A percentile compares a stretch with the other conserved stretches of the same genome.
Conservation (phyloP, 1,140 invertebrate genomes). For the Sitophilus oryzae region DNA sequence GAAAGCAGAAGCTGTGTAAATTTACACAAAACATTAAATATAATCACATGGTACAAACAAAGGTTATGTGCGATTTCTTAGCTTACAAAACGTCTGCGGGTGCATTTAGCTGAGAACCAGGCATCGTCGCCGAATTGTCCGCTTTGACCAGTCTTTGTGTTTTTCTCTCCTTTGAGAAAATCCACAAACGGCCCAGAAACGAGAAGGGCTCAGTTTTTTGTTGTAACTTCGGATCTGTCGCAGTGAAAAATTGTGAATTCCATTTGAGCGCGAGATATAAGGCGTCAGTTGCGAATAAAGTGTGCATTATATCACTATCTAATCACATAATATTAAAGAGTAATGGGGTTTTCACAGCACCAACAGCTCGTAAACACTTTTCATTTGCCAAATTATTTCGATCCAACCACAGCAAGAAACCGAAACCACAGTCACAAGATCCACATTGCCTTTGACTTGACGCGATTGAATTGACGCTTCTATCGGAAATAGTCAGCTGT, state of each 20-base stretch:
- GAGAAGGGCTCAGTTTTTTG: slow-evolving; percentile 66
- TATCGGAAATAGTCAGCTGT: neutral
- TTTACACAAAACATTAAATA: too few species aligned
- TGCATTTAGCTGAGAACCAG: slow-evolving; percentile 86
- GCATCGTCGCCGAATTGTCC: slow-evolving; percentile 95
- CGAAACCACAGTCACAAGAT: slow-evolving; percentile 22
- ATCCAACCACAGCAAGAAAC: neutral
- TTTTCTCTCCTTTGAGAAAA: slow-evolving; percentile 85
- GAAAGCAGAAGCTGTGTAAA: too few species aligned
- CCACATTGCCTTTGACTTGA: neutral
- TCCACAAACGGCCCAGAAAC: slow-evolving; percentile 82
- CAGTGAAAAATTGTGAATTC: slow-evolving; percentile 64
- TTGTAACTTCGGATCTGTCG: slow-evolving; percentile 56
- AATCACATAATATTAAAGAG: slow-evolving; percentile 11
- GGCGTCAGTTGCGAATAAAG: slow-evolving; percentile 69
- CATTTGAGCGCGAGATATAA: slow-evolving; percentile 69
- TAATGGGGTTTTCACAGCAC: slow-evolving; percentile 5
- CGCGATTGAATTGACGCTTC: neutral
- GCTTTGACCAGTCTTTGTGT: slow-evolving; percentile 70
- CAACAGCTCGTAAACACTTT: neutral
- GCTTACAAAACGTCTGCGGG: slow-evolving; percentile 85
- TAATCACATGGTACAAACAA: neutral
- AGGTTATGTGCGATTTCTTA: slow-evolving; percentile 15
- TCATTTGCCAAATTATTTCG: slow-evolving; percentile 11
- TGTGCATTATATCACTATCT: slow-evolving; percentile 57